A percentile compares a stretch with the other conserved stretches of the same genome.
Conservation (phyloP, 2,797 vertebrate genomes). For the Takifugu ocellatus region DNA sequence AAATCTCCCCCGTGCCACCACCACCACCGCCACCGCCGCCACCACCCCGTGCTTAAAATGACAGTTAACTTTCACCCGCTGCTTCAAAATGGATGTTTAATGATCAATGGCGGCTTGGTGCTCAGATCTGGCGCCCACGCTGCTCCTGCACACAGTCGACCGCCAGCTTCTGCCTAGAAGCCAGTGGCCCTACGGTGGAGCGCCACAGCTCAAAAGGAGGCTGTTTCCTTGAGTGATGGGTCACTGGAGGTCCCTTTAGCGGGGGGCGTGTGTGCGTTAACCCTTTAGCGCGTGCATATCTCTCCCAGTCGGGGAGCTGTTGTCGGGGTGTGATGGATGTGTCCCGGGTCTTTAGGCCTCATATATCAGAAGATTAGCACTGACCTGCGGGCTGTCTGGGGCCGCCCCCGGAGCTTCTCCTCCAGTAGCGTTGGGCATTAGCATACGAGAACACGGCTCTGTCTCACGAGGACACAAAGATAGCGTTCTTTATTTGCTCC, state of each 20-base stretch:
- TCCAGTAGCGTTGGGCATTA: slow-evolving; percentile 63
- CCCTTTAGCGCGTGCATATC: slow-evolving; percentile 65
- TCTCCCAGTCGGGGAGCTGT: slow-evolving; percentile 62
- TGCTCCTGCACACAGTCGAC: slow-evolving; percentile 45
- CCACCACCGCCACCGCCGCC: slow-evolving; percentile 13
- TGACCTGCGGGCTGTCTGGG: slow-evolving; percentile 74
- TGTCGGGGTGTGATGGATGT: slow-evolving; percentile 72
- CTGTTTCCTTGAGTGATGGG: slow-evolving; percentile 73
- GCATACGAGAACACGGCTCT: slow-evolving; percentile 67
- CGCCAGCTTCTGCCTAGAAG: slow-evolving; percentile 35
- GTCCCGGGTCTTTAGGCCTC: slow-evolving; percentile 68
- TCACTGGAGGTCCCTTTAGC: slow-evolving; percentile 60
- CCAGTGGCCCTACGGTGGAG: slow-evolving; percentile 46
- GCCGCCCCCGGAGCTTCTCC: slow-evolving; percentile 66
- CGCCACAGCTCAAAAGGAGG: slow-evolving; percentile 37
- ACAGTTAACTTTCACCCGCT: slow-evolving; percentile 75
- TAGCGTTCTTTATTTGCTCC: slow-evolving; percentile 72
- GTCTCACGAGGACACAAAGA: slow-evolving; percentile 66
- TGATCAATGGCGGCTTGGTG: slow-evolving; percentile 68
- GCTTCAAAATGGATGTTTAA: slow-evolving; percentile 76
- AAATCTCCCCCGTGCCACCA: slow-evolving; percentile 37
- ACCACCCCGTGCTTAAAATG: slow-evolving; percentile 67
- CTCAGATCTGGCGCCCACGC: slow-evolving; percentile 53
- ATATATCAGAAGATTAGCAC: slow-evolving; percentile 81
- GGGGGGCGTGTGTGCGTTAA: slow-evolving; percentile 59